phyloP scores from a whole-genome alignment of 2,797 vertebrate genomes.

The Pteronotus mesoamericanus region DNA sequence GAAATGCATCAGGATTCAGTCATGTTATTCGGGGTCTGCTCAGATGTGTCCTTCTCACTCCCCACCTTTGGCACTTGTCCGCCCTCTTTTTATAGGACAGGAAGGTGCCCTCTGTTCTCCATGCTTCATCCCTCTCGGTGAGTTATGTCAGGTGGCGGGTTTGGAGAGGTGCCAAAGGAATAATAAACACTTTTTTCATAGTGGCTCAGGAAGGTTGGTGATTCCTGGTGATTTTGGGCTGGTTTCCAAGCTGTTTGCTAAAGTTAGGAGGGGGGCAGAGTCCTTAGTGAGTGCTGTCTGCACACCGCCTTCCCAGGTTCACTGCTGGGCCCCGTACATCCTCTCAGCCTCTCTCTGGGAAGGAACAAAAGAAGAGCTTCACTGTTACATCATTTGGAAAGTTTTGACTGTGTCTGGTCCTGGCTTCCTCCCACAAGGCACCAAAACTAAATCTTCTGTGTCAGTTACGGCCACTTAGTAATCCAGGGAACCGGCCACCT shows the following conservation, averaged over 20 bases:
- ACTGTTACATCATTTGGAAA: background rate
- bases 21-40: slow-evolving; percentile 57
- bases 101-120: slow-evolving; percentile 5
- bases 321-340: accelerated
- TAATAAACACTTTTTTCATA: slow-evolving; percentile 50
- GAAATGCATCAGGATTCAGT: slow-evolving; percentile 28
- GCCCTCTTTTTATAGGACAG: slow-evolving; percentile 20
- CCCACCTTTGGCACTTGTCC: slow-evolving; percentile 34
- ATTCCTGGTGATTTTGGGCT: background rate
- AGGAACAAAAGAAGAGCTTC: background rate
- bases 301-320: background rate
- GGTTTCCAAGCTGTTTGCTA: background rate
- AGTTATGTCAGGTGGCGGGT: background rate
- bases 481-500: background rate
- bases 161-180: slow-evolving; percentile 30
- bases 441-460: background rate
- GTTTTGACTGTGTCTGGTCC: background rate
- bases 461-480: background rate
- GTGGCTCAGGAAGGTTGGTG: background rate
- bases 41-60: background rate
- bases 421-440: background rate
- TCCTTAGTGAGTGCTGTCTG: background rate
- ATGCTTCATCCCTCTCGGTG: background rate
- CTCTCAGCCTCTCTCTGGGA: background rate
- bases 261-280: background rate